phyloP scores from a whole-genome alignment of 2,888 invertebrate species.

The Caenorhabditis sp. region DNA sequence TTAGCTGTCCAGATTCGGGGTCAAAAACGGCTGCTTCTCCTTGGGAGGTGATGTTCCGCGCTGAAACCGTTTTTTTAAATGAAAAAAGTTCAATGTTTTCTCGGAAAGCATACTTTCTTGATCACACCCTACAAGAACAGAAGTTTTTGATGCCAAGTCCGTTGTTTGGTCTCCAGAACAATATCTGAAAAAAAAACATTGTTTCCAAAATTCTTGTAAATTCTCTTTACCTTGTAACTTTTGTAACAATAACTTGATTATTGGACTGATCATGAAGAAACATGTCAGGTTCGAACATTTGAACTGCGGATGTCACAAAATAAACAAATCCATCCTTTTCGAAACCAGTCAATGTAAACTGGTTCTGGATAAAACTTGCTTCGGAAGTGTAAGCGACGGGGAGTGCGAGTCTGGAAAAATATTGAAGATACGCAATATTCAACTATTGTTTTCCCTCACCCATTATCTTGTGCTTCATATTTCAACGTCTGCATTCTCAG shows the following conservation, averaged over 20 bases:
- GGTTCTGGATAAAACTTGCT: conserved; percentile 60
- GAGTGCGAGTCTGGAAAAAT: conserved; percentile 31
- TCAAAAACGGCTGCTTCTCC: conserved; percentile 62
- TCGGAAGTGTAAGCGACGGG: conserved; percentile 49
- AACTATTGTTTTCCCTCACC: no score
- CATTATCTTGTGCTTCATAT: conserved; percentile 55
- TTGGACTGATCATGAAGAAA: conserved; percentile 21
- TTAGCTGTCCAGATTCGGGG: conserved; percentile 19
- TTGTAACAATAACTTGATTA: conserved; percentile 40
- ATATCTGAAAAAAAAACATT: conserved; percentile 12
- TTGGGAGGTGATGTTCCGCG: conserved; percentile 25
- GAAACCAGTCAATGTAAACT: conserved; percentile 50
- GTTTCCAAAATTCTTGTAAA: no score
- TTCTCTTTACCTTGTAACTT: conserved; percentile 44
- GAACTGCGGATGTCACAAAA: conserved; percentile 63
- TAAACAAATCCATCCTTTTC: conserved; percentile 56
- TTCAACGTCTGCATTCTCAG: conserved; percentile 22
- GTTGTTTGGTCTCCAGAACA: conserved; percentile 51
- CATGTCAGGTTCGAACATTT: conserved; percentile 64
- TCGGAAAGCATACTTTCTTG: conserved; percentile 46
- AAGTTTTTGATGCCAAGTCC: conserved; percentile 55
- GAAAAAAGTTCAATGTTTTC: no score
- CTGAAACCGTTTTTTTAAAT: no score
- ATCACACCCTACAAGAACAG: conserved; percentile 52
- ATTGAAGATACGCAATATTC: no score